Evolutionary conservation across 2,113 vertebrate genomes (phyloP), one percentile per base, ranked within the genome.

Genomic region (Patagioenas fasciata): DNA sequence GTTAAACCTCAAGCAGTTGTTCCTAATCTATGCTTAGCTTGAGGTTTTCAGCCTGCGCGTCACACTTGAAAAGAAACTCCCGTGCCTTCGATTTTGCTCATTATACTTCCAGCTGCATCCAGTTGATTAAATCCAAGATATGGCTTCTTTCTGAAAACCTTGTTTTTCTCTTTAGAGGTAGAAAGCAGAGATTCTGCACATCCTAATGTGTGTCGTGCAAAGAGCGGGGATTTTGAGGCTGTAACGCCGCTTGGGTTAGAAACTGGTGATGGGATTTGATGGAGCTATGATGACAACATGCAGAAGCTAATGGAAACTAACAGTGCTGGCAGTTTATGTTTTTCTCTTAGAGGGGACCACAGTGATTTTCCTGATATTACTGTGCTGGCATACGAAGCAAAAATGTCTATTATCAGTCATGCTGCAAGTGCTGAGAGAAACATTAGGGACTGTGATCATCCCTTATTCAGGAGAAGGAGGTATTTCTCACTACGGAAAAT

Each of bases 131-230:
- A 70, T 60, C 40, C 56, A 24, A 82, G 61, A 21, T 70, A 13
- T 15, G 5, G 28, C 32, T 69, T 24, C 57, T 44, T 50, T 25
- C 73, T 31, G 51, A 56, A 70, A 60, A 54, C 50, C 40, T 65
- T 21, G 44, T 31, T 56, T 61, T 17, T 10, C 81, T 21, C 60
- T 66, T 66, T 7, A 4, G 58, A 28, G 38, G 21, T 34, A 28
- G 9, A 58, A 61, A 84, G 28, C 36, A 44, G 38, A 65, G 34
- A 54, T n/a, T 26, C 28, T 3, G 34, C 20, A 15, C 12, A 6
- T 74, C 34, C 50, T 25, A 7, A 10, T 2, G 20, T 0, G 0
- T 4, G 10, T 13, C 29, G 25, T 5, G 18, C 1, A 6, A 66
- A 23, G 42, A 77, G 47, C 0, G 1, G 18, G 21, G 25, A 20